Evolutionary conservation across 2,113 vertebrate genomes (phyloP).

Genomic region (Bufo gargarizans): DNA sequence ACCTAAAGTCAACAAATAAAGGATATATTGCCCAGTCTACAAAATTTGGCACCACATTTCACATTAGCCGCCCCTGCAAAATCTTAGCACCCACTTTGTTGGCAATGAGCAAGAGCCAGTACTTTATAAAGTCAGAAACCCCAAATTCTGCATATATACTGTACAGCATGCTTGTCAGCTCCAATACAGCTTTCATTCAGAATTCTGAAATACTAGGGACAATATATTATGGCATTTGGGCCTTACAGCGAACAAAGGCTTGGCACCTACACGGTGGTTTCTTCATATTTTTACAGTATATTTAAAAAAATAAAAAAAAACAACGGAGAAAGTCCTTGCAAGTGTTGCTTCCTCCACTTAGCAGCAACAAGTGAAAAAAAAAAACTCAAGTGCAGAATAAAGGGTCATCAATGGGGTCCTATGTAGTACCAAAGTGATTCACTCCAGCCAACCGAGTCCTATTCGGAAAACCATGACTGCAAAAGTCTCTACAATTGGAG

Average conservation of each 20-base stretch:
- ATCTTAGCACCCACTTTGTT: background rate
- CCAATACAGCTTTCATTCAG: background rate
- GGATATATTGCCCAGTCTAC: background rate
- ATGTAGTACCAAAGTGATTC: background rate
- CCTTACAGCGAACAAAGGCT: background rate
- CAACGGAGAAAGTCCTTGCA: background rate
- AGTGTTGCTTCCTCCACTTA: background rate
- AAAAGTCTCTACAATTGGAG: background rate
- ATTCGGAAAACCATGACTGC: background rate
- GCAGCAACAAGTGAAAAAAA: background rate
- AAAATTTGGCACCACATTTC: constrained; percentile 17
- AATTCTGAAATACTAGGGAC: background rate
- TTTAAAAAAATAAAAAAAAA: background rate
- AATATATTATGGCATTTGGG: background rate
- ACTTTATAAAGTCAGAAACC: background rate
- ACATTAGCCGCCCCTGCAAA: background rate
- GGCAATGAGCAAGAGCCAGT: background rate
- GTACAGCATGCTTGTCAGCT: background rate
- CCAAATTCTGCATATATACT: background rate
- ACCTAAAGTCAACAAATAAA: background rate
- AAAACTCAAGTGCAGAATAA: background rate
- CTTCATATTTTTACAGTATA: background rate
- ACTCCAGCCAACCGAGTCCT: background rate
- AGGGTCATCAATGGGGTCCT: background rate
- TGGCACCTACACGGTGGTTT: background rate